Evolutionary conservation across 2,888 invertebrate genomes (phyloP).

Genomic region (Acleris literana): DNA sequence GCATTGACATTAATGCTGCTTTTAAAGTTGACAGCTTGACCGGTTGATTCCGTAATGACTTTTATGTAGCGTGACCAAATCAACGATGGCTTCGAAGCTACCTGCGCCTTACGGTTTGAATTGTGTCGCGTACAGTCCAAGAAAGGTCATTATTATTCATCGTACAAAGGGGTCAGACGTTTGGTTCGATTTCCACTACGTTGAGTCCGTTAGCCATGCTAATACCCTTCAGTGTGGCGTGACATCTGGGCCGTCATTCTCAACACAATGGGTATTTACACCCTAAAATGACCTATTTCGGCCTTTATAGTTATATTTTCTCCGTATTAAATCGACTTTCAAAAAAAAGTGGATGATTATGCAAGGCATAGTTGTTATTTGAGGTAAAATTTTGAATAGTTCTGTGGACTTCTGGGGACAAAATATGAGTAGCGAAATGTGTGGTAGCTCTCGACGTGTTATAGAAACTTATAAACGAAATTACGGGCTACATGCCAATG

Average conservation of each 20-base stretch:
- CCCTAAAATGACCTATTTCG: too few species aligned
- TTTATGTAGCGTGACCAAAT: conserved; percentile 29
- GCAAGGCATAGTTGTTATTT: too few species aligned
- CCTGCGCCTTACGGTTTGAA: conserved; percentile 39
- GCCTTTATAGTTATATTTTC: too few species aligned
- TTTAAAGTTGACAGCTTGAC: conserved; percentile 1
- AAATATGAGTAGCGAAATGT: too few species aligned
- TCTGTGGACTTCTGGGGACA: too few species aligned
- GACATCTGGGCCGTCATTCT: conserved; percentile 39
- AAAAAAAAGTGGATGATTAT: too few species aligned
- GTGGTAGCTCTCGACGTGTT: too few species aligned
- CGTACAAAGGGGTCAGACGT: conserved; percentile 67
- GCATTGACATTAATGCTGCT: background rate
- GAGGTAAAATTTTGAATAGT: too few species aligned
- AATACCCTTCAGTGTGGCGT: conserved; percentile 38
- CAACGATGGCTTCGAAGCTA: conserved; percentile 50
- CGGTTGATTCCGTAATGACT: too few species aligned
- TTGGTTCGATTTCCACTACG: conserved; percentile 62
- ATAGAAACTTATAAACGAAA: conserved; percentile 8
- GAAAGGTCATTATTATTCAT: conserved; percentile 77
- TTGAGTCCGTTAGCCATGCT: conserved; percentile 41
- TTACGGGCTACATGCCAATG: conserved; percentile 25
- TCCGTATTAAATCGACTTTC: too few species aligned
- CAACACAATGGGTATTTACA: background rate
- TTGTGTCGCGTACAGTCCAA: conserved; percentile 53